These are phyloP conservation scores for Mythimna pallens DNA, from an alignment of 2,888 invertebrate genomes.

Conservation along the genomic window DNA sequence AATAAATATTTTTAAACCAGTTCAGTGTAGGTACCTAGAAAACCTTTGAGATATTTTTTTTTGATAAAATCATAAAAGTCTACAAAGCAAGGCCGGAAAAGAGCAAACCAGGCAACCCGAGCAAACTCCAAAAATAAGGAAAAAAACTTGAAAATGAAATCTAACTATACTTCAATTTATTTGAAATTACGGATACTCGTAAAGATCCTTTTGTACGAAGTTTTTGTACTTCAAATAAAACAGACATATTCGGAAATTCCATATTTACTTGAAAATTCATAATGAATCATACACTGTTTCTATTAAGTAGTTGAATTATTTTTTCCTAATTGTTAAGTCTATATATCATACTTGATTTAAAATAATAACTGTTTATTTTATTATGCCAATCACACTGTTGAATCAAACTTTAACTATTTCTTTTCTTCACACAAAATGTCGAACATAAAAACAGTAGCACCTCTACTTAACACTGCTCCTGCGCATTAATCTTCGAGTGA, in stretches of 20 bases:
- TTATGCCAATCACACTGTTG: neutral
- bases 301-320: too few relatives aligned
- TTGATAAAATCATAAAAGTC: neutral
- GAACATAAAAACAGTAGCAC: neutral
- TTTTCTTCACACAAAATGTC: neutral
- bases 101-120: too few relatives aligned
- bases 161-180: neutral
- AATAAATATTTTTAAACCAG: neutral
- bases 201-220: too few relatives aligned
- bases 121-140: neutral
- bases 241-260: too few relatives aligned
- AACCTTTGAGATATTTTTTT: neutral
- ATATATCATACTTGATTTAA: too few relatives aligned
- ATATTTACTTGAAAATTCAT: neutral
- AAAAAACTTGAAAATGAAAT: neutral
- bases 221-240: neutral
- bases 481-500: constrained; percentile 42
- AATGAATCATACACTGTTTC: too few relatives aligned
- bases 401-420: neutral
- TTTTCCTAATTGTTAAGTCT: too few relatives aligned
- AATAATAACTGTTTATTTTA: too few relatives aligned
- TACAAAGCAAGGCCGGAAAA: neutral
- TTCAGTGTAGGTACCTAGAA: neutral
- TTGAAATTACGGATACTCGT: neutral
- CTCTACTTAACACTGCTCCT: constrained; percentile 24